Base-by-base conservation (phyloP, 2,888 invertebrate genomes). In the Cephonodes hylas region DNA sequence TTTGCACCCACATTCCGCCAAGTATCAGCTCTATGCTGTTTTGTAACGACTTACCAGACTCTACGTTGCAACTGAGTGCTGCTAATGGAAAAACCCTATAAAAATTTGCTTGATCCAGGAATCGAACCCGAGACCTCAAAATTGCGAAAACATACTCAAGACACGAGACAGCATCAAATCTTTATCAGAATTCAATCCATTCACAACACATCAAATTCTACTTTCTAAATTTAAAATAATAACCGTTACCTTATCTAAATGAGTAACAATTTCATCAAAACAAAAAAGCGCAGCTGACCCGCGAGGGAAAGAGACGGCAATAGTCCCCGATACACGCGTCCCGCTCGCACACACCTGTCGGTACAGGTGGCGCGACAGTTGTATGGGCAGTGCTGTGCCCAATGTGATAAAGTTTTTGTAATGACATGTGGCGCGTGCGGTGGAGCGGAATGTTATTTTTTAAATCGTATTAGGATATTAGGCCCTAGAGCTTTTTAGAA, bases 331-430 rank as follows among this genome's bases (percentile, higher is more conserved):
- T 53, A 53, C 3, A 3, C 3, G 1, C 53, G 7, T 31, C 31
- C 27, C 53, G 53, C 31, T 18, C 31, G 31, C 53, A 31, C 53
- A 20, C 53, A 53, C 15, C 53, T 53, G 53, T 53, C 53, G 27
- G 10, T 38, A 31, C 53, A 53, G 53, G 53, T 53, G 53, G 27
- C 27, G 53, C 18, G 53, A 31, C 53, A 53, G 53, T 53, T 53
- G 53, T 3, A 31, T 31, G 31, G n/a, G n/a, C n/a, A n/a, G n/a
- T 6, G 22, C 13, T 10, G 23, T 13, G 10, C 13, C 22, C 13
- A 22, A 13, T 23, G 22, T 13, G 22, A 10, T 15, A 3, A 48
- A n/a, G n/a, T 48, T 27, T 15, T 48, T 25, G 25, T n/a, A 2
- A 25, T 15, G 15, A 15, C 48, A 48, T 48, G 48, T 48, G 48